Evolutionary conservation across 1,140 invertebrate genomes (phyloP).

Genomic region (Cyclargus thomasi): DNA sequence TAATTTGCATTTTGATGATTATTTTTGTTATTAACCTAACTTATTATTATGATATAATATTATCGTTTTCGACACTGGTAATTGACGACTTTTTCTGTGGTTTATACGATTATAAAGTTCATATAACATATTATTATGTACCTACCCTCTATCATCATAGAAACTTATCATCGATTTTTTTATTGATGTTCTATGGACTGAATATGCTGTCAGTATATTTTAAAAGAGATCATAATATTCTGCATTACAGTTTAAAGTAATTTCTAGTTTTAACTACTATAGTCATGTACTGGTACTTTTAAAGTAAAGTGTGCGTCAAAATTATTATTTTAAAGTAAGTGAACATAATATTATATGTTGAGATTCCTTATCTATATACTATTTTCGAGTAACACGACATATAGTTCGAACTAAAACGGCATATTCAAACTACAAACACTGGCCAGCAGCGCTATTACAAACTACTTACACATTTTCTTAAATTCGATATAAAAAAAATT

Average conservation of each 20-base stretch:
- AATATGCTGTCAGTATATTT: not conserved
- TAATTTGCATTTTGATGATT: not conserved
- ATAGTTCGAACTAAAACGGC: too few species aligned
- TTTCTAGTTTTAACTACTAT: not conserved
- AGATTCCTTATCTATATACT: too few species aligned
- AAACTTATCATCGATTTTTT: too few species aligned
- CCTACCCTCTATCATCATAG: too few species aligned
- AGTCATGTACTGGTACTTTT: not conserved
- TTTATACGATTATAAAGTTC: not conserved
- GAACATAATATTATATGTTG: too few species aligned
- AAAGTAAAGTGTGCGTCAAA: not conserved
- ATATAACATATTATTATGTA: too few species aligned
- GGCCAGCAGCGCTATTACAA: too few species aligned
- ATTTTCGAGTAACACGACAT: too few species aligned
- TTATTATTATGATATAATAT: not conserved
- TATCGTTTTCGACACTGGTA: not conserved
- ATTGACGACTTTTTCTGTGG: not conserved
- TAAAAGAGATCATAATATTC: not conserved
- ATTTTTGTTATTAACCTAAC: not conserved
- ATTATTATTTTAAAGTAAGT: conserved; percentile 9
- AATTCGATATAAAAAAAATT: too few species aligned
- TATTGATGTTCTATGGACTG: too few species aligned
- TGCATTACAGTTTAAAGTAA: not conserved
- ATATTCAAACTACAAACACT: too few species aligned
- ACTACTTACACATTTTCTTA: too few species aligned